phyloP scores from a whole-genome alignment of 2,888 invertebrate species.

The Agrenia bidenticulata region DNA sequence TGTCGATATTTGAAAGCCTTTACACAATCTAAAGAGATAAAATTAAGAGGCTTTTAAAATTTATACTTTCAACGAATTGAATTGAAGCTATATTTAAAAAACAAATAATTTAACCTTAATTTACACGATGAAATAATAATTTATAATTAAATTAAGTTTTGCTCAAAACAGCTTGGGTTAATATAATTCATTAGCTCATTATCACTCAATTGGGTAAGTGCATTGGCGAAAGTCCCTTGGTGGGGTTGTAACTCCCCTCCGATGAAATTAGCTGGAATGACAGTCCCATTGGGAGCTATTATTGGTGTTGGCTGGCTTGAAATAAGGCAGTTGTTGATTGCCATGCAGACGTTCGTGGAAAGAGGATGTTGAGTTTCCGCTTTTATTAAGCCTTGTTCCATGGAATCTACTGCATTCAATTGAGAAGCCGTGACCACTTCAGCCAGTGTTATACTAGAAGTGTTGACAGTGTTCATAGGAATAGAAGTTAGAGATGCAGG shows the following conservation, averaged over 20 bases:
- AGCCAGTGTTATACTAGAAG: neutral
- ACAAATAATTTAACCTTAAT: no score
- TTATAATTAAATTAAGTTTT: slow-evolving; percentile 48
- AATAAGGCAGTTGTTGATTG: slow-evolving; percentile 17
- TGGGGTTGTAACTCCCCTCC: slow-evolving; percentile 40
- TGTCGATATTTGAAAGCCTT: no score
- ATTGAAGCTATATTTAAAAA: neutral
- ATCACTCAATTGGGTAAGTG: slow-evolving; percentile 78
- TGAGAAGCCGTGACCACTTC: neutral
- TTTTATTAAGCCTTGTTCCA: slow-evolving; percentile 19
- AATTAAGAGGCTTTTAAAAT: no score
- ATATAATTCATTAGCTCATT: slow-evolving; percentile 85
- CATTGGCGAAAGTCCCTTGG: slow-evolving; percentile 43
- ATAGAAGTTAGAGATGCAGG: neutral
- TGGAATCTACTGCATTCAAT: slow-evolving; percentile 3
- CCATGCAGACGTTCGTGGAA: slow-evolving; percentile 8
- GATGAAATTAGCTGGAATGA: slow-evolving; percentile 18
- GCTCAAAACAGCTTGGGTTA: slow-evolving; percentile 85
- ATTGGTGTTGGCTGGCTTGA: neutral
- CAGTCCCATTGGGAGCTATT: slow-evolving; percentile 2
- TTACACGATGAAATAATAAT: neutral
- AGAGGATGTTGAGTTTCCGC: slow-evolving; percentile 18
- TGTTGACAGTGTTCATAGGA: neutral
- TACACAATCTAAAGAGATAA: no score
- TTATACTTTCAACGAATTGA: neutral